Evolutionary conservation across 2,888 invertebrate genomes (phyloP), one percentile per base, ranked within the genome.

Genomic region (Aspidiotus destructor): DNA sequence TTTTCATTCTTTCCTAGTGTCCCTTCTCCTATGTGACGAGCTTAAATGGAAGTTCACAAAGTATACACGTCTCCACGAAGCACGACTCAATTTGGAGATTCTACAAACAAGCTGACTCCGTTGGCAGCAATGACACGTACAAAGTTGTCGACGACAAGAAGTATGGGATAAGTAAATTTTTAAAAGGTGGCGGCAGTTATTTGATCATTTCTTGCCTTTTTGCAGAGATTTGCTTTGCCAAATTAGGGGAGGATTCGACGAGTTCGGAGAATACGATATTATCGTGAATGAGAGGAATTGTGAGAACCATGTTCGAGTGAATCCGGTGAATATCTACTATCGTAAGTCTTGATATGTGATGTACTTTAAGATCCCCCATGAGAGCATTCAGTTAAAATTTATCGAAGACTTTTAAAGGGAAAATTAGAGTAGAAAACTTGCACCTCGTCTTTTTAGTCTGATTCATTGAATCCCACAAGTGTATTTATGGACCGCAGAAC

Each of bases 261-360:
- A 89, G 78, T 88, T 87, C 74, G 89, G 89, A 7, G 83, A 87
- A 67, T 89, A 89, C 75, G 81, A 83, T 70, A 77, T 88, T 58
- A 81, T 81, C 53, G 77, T 84, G 1, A 76, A 78, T 15, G 74
- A 77, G 7, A 80, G 81, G 54, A 76, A 78, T 52, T 87, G 87
- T 74, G 75, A 78, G 41, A 76, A 87, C 60, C 74, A 75, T n/a
- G 82, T 82, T 0, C 76, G 81, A 28, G 82, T 82, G 73, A 81
- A 84, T 70, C 85, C 89, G 3, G 86, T 86, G 41, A 84, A 86
- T 77, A 84, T 86, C 72, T 86, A 87, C 76, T 81, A 83, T 74
- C 85, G 87, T 86, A 77, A 84, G 85, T 82, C 11, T 28, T 28
- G 28, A 28, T 28, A 28, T 28, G 5, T 5, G 28, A 8, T 61